These are phyloP conservation scores for Elegia similella DNA, from an alignment of 2,888 invertebrate genomes.

Conservation along the genomic window DNA sequence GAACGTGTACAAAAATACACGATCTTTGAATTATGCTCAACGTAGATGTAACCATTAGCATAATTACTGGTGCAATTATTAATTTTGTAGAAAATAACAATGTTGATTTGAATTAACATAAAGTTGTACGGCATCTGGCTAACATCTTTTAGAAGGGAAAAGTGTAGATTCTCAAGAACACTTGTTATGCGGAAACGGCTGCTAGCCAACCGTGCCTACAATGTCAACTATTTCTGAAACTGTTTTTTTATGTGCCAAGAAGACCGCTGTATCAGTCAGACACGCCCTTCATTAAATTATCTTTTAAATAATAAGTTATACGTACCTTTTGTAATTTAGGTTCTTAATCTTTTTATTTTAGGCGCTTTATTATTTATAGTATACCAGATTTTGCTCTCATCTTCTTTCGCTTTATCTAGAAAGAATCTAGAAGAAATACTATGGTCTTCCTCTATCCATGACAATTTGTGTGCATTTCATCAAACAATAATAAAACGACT, in stretches of 20 bases:
- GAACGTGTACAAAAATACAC: neutral
- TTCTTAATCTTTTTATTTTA: too few relatives aligned
- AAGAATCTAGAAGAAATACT: too few relatives aligned
- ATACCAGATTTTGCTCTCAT: too few relatives aligned
- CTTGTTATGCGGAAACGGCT: constrained; percentile 54
- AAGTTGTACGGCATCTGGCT: constrained; percentile 4
- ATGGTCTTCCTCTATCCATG: too few relatives aligned
- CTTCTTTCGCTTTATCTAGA: too few relatives aligned
- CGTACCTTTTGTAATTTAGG: neutral
- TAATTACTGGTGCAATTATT: neutral
- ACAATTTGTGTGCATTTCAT: too few relatives aligned
- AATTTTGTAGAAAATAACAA: neutral
- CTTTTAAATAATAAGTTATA: neutral
- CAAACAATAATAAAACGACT: too few relatives aligned
- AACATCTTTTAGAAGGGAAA: constrained; percentile 7
- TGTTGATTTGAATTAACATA: neutral
- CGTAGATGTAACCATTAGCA: neutral
- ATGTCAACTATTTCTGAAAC: constrained; percentile 66
- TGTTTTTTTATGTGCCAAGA: constrained; percentile 52
- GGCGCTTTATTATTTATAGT: too few relatives aligned
- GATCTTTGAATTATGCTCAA: neutral
- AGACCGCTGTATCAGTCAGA: constrained; percentile 36
- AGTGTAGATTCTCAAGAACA: constrained; percentile 25
- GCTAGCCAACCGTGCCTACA: constrained; percentile 56
- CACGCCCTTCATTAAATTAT: constrained; percentile 43